These are phyloP conservation scores for Eidolon dupreanum DNA, from an alignment of 2,797 vertebrate species.

Conservation along the genomic window DNA sequence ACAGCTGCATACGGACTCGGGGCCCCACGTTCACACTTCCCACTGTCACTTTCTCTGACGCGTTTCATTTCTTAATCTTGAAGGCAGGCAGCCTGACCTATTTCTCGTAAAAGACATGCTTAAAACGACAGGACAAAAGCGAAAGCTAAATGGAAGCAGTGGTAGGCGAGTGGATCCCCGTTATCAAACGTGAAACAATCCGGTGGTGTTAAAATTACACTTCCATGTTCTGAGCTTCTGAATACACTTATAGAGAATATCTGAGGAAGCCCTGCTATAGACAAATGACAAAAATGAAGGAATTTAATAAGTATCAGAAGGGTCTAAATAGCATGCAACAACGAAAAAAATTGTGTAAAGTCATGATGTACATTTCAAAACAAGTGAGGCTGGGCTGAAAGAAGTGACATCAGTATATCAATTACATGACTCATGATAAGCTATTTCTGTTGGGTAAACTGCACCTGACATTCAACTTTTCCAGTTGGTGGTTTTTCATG, in stretches of 20 bases:
- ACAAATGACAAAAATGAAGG: neutral
- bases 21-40: neutral
- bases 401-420: conserved; percentile 27
- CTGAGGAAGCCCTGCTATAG: neutral
- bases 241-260: neutral
- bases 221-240: neutral
- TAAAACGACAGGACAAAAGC: neutral
- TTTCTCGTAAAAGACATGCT: neutral
- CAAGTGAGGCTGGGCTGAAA: conserved; percentile 38
- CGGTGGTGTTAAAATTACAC: neutral
- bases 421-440: conserved; percentile 61
- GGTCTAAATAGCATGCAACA: neutral
- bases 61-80: neutral
- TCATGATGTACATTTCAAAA: conserved; percentile 56
- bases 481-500: conserved; percentile 26
- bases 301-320: neutral
- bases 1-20: accelerated
- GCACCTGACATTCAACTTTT: conserved; percentile 67
- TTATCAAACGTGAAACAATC: neutral
- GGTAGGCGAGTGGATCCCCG: neutral
- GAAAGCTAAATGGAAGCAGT: neutral
- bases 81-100: neutral
- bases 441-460: conserved; percentile 41
- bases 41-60: neutral
- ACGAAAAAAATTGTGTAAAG: neutral